Conservation (phyloP, 2,888 invertebrate genomes). For the Corbicula japonica region DNA sequence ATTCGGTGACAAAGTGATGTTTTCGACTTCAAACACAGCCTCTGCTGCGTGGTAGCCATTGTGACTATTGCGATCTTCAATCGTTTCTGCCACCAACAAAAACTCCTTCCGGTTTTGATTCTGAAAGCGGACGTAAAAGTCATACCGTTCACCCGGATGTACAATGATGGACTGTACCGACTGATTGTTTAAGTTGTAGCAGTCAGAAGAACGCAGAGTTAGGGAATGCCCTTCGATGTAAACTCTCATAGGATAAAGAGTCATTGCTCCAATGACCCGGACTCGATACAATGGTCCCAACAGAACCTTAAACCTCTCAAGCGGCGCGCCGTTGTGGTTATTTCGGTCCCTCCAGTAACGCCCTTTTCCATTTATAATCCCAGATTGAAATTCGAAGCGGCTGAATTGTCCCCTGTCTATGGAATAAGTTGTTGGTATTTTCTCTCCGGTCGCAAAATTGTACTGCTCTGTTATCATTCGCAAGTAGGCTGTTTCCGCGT, state of each 20-base stretch:
- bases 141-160: constrained; percentile 67
- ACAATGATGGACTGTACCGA: constrained; percentile 58
- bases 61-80: constrained; percentile 46
- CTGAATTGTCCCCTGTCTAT: constrained; percentile 55
- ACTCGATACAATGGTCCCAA: constrained; percentile 11
- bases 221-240: no score
- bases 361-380: constrained; percentile 73
- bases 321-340: constrained; percentile 62
- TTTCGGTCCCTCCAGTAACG: constrained; percentile 53
- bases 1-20: constrained; percentile 16
- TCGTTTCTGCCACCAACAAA: constrained; percentile 67
- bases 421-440: constrained; percentile 33
- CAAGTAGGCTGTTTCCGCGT: constrained; percentile 57
- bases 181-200: constrained; percentile 52
- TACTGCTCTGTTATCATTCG: constrained; percentile 62
- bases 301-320: constrained; percentile 56
- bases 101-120: constrained; percentile 42
- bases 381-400: constrained; percentile 27
- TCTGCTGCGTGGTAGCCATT: constrained; percentile 45
- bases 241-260: constrained; percentile 40
- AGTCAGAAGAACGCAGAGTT: constrained; percentile 66
- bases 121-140: constrained; percentile 50
- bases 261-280: constrained; percentile 34
- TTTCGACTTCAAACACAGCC: constrained; percentile 59
- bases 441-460: constrained; percentile 35